Percentiles rank a stretch among this genome's conserved stretches.
Evolutionary conservation across 2,113 vertebrate species (phyloP).

Genomic region (Mellivora capensis): DNA sequence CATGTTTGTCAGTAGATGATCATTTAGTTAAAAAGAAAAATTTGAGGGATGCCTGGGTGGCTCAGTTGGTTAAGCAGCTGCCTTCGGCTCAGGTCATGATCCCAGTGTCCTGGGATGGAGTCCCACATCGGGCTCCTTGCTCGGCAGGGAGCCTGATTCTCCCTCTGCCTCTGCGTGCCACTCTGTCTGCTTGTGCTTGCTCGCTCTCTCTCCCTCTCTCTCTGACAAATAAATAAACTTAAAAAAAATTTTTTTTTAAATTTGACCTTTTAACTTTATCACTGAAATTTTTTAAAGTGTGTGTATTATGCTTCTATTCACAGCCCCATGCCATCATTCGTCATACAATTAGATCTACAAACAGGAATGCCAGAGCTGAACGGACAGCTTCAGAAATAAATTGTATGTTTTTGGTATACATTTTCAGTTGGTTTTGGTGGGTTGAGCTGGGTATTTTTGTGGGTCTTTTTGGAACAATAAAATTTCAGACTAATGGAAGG

Average conservation of each 20-base stretch:
- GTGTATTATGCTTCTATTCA: not conserved
- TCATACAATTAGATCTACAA: slow-evolving; percentile 95
- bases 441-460: slow-evolving; percentile 36
- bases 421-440: not conserved
- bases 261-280: slow-evolving; percentile 15
- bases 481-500: slow-evolving; percentile 8
- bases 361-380: slow-evolving; percentile 90
- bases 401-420: slow-evolving; percentile 86
- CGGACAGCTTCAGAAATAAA: slow-evolving; percentile 95
- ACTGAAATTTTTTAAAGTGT: slow-evolving; percentile 1
- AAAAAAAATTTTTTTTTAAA: no score
- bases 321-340: slow-evolving; percentile 91
- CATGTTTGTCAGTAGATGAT: slow-evolving; percentile 14
- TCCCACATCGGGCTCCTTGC: no score
- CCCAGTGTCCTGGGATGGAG: no score
- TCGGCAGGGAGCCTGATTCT: no score
- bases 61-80: no score
- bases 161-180: no score
- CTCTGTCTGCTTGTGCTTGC: no score
- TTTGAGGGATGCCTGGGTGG: no score
- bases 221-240: no score
- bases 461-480: slow-evolving; percentile 20
- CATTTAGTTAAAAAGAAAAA: slow-evolving; percentile 31
- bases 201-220: no score
- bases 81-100: no score